A percentile compares a stretch with the other conserved stretches of the same genome.
Evolutionary conservation across 2,113 vertebrate genomes (phyloP).

Genomic region (Tautogolabrus adspersus): DNA sequence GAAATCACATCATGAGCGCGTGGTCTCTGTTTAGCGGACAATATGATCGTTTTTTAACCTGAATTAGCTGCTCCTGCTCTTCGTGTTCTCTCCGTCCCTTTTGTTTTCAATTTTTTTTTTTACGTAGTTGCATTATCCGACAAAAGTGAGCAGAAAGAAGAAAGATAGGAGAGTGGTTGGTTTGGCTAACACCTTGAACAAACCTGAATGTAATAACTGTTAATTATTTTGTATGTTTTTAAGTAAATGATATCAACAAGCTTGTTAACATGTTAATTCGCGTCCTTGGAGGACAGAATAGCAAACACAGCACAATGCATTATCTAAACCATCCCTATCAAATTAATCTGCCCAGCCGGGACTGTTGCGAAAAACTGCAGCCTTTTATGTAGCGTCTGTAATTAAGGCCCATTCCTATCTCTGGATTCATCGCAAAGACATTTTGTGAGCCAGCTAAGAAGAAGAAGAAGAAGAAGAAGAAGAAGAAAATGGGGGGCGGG

Average conservation of each 20-base stretch:
- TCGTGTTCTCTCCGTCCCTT: slow-evolving; percentile 4
- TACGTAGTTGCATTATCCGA: slow-evolving; percentile 6
- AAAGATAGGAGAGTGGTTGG: neutral
- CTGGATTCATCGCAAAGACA: slow-evolving; percentile 56
- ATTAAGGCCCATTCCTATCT: slow-evolving; percentile 60
- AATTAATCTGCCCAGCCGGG: slow-evolving; percentile 43
- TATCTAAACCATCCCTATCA: slow-evolving; percentile 40
- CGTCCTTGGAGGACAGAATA: slow-evolving; percentile 17
- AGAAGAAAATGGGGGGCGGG: slow-evolving; percentile 35
- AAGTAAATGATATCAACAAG: slow-evolving; percentile 9
- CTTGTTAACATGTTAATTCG: slow-evolving; percentile 33
- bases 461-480: slow-evolving; percentile 12
- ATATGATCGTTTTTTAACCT: slow-evolving; percentile 49
- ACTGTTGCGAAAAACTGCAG: slow-evolving; percentile 25
- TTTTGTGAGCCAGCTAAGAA: slow-evolving; percentile 41
- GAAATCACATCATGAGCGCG: slow-evolving; percentile 45
- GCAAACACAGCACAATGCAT: slow-evolving; percentile 23
- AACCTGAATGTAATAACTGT: neutral
- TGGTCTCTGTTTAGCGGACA: slow-evolving; percentile 53
- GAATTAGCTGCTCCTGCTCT: slow-evolving; percentile 35
- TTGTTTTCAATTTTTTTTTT: slow-evolving; percentile 22
- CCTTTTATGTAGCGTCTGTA: slow-evolving; percentile 66
- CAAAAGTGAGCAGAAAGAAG: neutral
- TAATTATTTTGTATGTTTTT: slow-evolving; percentile 9
- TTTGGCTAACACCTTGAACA: slow-evolving; percentile 18